phyloP scores from a whole-genome alignment of 92 coral and sea anemone species.

The Paragorgia papillata region DNA sequence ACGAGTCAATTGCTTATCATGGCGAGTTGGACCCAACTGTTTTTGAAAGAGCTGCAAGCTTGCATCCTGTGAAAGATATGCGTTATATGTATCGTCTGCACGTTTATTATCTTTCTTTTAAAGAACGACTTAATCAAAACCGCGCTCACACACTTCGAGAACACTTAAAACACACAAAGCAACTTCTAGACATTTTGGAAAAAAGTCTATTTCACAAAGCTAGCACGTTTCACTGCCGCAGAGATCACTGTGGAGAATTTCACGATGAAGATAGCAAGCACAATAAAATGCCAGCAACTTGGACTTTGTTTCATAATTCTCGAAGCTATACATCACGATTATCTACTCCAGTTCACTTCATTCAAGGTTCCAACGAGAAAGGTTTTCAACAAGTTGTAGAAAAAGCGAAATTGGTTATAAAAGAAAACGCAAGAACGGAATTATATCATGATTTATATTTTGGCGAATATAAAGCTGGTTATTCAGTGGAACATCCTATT shows the following conservation, averaged over 20 bases:
- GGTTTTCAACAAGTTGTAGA: constrained; percentile 84
- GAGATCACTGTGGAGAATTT: constrained; percentile 13
- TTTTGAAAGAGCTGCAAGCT: constrained; percentile 85
- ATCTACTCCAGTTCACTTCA: constrained; percentile 74
- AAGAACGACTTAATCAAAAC: constrained; percentile 72
- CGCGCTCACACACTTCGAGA: constrained; percentile 71
- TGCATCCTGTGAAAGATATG: constrained; percentile 86
- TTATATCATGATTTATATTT: constrained; percentile 86
- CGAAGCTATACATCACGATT: constrained; percentile 7
- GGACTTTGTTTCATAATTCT: constrained; percentile 7
- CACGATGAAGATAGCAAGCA: not conserved
- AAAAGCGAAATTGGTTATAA: constrained; percentile 80
- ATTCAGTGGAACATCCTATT: constrained; percentile 84
- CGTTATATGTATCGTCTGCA: constrained; percentile 84
- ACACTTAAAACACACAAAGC: constrained; percentile 71
- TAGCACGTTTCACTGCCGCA: not conserved
- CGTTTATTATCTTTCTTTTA: constrained; percentile 74
- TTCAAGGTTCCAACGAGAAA: constrained; percentile 77
- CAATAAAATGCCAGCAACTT: constrained; percentile 1
- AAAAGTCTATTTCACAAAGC: not conserved
- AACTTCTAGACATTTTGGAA: constrained; percentile 54
- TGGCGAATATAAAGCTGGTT: constrained; percentile 81
- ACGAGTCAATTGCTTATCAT: constrained; percentile 72
- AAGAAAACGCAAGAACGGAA: constrained; percentile 78
- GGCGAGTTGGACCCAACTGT: constrained; percentile 91